Conservation (phyloP, 2,797 vertebrate species). For the Chanos chanos region DNA sequence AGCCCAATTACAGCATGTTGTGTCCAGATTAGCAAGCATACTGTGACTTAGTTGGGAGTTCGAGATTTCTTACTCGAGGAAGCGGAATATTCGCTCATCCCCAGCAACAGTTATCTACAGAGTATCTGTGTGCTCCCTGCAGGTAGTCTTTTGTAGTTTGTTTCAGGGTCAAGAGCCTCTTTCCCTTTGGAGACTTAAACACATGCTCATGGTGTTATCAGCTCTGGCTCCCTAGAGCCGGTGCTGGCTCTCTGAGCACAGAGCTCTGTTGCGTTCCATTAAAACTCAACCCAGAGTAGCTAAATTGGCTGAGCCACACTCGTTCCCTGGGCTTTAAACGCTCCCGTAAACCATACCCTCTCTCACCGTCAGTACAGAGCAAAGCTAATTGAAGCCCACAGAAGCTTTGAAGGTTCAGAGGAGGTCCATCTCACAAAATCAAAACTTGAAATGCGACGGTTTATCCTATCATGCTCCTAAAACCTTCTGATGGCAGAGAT, state of each 20-base stretch:
- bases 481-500: not conserved
- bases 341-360: slow-evolving; percentile 2
- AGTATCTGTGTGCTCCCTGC: too few relatives aligned
- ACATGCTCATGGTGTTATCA: not conserved
- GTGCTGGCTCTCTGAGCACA: not conserved
- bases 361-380: not conserved
- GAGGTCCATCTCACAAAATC: not conserved
- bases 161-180: too few relatives aligned
- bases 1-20: too few relatives aligned
- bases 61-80: too few relatives aligned
- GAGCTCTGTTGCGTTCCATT: slow-evolving; percentile 24
- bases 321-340: not conserved
- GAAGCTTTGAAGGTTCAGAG: slow-evolving; percentile 10
- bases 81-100: too few relatives aligned
- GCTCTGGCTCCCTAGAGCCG: not conserved
- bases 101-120: too few relatives aligned
- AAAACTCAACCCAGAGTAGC: slow-evolving; percentile 1
- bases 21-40: too few relatives aligned
- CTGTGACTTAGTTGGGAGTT: too few relatives aligned
- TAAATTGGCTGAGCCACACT: slow-evolving; percentile 1
- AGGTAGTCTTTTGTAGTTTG: too few relatives aligned
- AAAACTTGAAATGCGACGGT: not conserved
- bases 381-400: slow-evolving; percentile 3
- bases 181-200: too few relatives aligned
- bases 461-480: not conserved